A percentile compares a stretch with the other conserved stretches of the same genome.
phyloP scores from a whole-genome alignment of 2,797 vertebrate species.

The Tapirus indicus region DNA sequence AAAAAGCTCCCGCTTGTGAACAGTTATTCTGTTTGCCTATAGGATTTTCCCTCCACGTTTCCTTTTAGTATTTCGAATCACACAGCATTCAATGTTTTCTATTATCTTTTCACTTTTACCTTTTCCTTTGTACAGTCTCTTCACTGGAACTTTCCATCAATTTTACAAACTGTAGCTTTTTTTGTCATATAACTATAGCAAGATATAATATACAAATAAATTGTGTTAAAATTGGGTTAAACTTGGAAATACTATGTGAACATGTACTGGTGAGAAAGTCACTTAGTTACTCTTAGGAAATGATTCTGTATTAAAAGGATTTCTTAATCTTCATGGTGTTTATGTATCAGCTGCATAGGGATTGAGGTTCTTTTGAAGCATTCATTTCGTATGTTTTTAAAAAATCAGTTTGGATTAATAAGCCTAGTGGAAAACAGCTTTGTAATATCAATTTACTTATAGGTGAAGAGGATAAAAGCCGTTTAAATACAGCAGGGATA shows the following conservation, averaged over 20 bases:
- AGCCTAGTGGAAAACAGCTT: background rate
- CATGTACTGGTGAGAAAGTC: background rate
- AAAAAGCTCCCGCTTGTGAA: background rate
- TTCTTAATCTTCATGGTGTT: slow-evolving; percentile 40
- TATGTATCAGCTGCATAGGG: background rate
- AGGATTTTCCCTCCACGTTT: background rate
- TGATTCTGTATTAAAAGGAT: background rate
- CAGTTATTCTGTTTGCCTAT: background rate
- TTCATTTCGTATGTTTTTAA: background rate
- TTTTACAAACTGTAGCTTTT: background rate
- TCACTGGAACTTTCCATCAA: background rate
- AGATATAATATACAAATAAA: background rate
- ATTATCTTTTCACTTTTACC: background rate
- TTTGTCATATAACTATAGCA: background rate
- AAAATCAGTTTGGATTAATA: background rate
- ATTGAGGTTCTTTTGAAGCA: background rate
- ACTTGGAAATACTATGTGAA: background rate
- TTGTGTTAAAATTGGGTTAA: background rate
- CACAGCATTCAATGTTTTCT: background rate
- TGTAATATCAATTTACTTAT: background rate
- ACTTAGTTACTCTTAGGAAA: background rate
- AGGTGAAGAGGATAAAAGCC: background rate
- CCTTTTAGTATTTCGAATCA: background rate
- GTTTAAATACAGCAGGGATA: background rate
- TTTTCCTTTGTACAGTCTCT: slow-evolving; percentile 20